A percentile compares a stretch with the other conserved stretches of the same genome.
phyloP scores from a whole-genome alignment of 2,113 vertebrate species.

The Oriolus oriolus region DNA sequence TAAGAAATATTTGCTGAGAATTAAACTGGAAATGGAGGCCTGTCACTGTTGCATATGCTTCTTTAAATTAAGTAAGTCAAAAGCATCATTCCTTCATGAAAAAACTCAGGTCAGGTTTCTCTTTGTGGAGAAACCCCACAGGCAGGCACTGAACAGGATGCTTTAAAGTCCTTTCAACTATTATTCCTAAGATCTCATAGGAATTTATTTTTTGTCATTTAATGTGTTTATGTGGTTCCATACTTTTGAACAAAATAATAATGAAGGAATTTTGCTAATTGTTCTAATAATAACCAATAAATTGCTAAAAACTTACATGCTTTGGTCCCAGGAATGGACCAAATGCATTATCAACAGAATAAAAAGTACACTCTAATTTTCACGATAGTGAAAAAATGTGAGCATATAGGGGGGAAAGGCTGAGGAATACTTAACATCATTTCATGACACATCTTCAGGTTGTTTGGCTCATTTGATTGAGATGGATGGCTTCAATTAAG shows the following conservation, averaged over 20 bases:
- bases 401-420: neutral
- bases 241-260: neutral
- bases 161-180: no score
- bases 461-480: neutral
- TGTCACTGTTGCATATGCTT: neutral
- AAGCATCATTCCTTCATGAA: rapidly evolving
- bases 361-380: neutral
- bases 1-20: neutral
- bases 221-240: neutral
- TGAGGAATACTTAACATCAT: neutral
- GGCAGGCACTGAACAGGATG: neutral
- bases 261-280: neutral
- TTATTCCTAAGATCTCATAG: neutral
- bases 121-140: neutral
- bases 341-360: neutral
- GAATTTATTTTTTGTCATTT: neutral
- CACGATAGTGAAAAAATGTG: neutral
- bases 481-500: slow-evolving; percentile 19
- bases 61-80: neutral
- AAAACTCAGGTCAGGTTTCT: neutral
- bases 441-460: neutral
- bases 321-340: neutral
- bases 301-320: neutral
- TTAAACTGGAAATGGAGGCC: neutral
- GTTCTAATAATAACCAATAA: neutral